Base-by-base conservation (phyloP, 2,888 invertebrate species). In the Pemphredon lugubris region DNA sequence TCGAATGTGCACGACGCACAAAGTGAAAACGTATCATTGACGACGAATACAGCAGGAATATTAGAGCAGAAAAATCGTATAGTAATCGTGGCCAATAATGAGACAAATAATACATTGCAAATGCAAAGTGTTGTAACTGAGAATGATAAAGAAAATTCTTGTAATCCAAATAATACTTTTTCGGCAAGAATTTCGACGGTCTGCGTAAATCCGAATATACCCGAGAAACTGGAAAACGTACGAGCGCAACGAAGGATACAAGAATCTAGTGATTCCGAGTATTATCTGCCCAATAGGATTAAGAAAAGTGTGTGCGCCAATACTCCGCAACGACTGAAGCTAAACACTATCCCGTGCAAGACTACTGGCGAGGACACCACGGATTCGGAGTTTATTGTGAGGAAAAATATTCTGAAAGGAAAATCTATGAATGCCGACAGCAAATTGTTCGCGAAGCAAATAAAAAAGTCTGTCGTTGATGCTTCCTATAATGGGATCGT, bases 261-360 rank as follows among this genome's bases (percentile, higher is more conserved):
- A 14, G 61, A 72, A 45, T 67, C 67, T 7, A 73, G 58, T 2
- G 67, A 73, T 42, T 73, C 72, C 2, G 61, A 67, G 21, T 61
- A 54, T 39, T 72, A 54, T 30, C 13, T 63, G n/a, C 67, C 64
- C 7, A 72, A 11, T 30, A 39, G n/a, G 9, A 47, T 37, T 32
- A 61, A 66, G 42, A 61, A 34, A 18, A 54, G 34, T 7, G 6
- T 50, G 18, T 23, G 44, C 11, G 51, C 32, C 5, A 47, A 37
- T 42, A 16, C 4, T 34, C 16, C 39, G 0, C 53, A 68, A 21
- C 20, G 30, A 14, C 11, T 34, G 1, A 59, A 45, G 45, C 14
- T 42, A 5, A 59, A 42, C n/a, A 69, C 42, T 32, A 11, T 30
- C 6, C 0, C 20, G n/a, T 51, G 7, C n/a, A 18, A 63, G 11